Conservation (phyloP, 2,797 vertebrate genomes). For the Anniella stebbinsi region DNA sequence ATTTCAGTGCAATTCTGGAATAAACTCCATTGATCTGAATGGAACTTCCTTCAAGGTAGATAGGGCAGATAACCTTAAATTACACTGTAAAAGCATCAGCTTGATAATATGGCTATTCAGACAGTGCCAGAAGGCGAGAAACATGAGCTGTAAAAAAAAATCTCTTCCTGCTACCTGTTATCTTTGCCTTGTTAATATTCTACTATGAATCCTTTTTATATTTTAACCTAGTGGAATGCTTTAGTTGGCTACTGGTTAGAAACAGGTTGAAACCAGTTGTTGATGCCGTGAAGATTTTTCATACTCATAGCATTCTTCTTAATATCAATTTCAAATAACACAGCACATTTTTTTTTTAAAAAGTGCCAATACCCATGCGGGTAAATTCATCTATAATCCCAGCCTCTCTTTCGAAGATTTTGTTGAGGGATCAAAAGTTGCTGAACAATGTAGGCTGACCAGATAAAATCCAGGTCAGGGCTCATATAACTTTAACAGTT, state of each 20-base stretch:
- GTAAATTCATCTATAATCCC: background rate
- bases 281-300: background rate
- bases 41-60: background rate
- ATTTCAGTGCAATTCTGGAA: background rate
- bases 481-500: too few relatives aligned
- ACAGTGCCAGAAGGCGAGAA: background rate
- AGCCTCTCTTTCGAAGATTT: background rate
- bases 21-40: background rate
- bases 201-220: constrained; percentile 18
- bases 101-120: background rate
- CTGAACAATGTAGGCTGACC: background rate
- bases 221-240: constrained; percentile 15
- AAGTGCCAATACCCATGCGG: too few relatives aligned
- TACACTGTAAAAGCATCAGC: background rate
- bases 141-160: constrained; percentile 15
- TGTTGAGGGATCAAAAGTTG: background rate
- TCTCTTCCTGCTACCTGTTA: background rate
- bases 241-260: background rate
- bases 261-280: constrained; percentile 29
- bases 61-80: background rate
- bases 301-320: too few relatives aligned
- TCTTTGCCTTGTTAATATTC: constrained; percentile 16
- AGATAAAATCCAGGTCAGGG: too few relatives aligned
- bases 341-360: background rate
- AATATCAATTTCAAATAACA: background rate